Evolutionary conservation across 2,888 invertebrate genomes (phyloP).

Genomic region (Cenopis cana): DNA sequence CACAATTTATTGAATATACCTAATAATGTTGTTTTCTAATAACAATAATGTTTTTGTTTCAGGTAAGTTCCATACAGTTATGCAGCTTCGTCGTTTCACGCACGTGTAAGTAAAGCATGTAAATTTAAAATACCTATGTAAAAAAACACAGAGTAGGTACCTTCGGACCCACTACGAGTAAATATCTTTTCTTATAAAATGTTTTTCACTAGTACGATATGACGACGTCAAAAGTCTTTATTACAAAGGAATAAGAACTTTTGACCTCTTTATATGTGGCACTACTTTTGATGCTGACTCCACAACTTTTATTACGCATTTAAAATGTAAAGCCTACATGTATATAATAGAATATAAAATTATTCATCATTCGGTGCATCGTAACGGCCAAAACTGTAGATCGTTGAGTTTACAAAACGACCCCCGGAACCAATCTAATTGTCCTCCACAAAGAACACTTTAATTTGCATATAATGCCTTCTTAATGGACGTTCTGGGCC

Average conservation of each 20-base stretch:
- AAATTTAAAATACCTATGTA: no score
- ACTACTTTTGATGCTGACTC: no score
- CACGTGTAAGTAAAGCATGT: no score
- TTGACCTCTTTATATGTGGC: no score
- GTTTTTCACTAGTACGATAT: neutral
- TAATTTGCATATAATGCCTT: slow-evolving; percentile 67
- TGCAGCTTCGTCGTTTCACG: neutral
- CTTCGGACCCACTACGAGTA: neutral
- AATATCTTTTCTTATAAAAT: neutral
- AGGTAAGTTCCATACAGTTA: slow-evolving; percentile 14
- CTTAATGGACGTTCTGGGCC: slow-evolving; percentile 56
- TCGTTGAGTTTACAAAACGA: slow-evolving; percentile 55
- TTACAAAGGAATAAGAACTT: no score
- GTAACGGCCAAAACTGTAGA: neutral
- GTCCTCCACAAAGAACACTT: slow-evolving; percentile 59
- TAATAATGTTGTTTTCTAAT: neutral
- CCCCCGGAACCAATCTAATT: slow-evolving; percentile 59
- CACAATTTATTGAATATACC: no score
- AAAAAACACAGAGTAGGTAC: neutral
- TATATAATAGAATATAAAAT: no score
- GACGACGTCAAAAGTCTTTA: no score
- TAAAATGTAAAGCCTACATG: no score
- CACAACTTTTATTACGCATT: no score
- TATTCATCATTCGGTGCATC: slow-evolving; percentile 4
- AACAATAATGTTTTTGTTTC: slow-evolving; percentile 20